Conservation (phyloP, 2,888 invertebrate genomes). For the Hylaea fasciaria region DNA sequence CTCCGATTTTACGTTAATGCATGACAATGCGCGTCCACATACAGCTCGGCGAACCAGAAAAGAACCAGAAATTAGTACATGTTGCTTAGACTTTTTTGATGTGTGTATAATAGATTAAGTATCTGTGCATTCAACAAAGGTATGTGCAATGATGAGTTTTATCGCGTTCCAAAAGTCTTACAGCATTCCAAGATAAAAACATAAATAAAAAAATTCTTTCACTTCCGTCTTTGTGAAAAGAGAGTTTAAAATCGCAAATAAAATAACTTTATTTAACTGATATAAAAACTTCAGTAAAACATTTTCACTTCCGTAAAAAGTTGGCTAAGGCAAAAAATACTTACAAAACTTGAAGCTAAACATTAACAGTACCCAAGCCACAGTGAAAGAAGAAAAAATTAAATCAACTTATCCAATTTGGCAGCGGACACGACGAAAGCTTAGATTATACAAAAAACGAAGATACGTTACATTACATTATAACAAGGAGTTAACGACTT, state of each 20-base stretch:
- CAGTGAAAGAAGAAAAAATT: conserved; percentile 43
- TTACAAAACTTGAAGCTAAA: conserved; percentile 23
- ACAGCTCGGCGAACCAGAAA: too few species aligned
- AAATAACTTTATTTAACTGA: neutral
- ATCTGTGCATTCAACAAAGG: too few species aligned
- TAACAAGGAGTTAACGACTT: too few species aligned
- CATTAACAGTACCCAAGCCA: conserved; percentile 33
- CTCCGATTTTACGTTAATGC: too few species aligned
- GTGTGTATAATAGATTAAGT: too few species aligned
- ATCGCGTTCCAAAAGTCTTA: too few species aligned
- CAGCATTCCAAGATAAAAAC: too few species aligned
- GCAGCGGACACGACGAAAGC: conserved; percentile 33
- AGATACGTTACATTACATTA: conserved; percentile 1
- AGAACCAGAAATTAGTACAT: too few species aligned
- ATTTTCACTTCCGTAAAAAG: conserved; percentile 26
- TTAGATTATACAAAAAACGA: conserved; percentile 7
- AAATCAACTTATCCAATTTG: conserved; percentile 47
- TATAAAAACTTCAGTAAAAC: conserved; percentile 18
- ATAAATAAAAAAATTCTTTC: neutral
- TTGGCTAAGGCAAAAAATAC: conserved; percentile 16
- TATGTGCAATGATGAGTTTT: too few species aligned
- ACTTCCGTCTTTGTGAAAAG: neutral
- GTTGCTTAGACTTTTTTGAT: too few species aligned
- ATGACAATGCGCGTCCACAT: too few species aligned
- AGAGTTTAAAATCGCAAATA: neutral